phyloP scores from a whole-genome alignment of 2,797 vertebrate genomes.

The Macropus fuliginosus region DNA sequence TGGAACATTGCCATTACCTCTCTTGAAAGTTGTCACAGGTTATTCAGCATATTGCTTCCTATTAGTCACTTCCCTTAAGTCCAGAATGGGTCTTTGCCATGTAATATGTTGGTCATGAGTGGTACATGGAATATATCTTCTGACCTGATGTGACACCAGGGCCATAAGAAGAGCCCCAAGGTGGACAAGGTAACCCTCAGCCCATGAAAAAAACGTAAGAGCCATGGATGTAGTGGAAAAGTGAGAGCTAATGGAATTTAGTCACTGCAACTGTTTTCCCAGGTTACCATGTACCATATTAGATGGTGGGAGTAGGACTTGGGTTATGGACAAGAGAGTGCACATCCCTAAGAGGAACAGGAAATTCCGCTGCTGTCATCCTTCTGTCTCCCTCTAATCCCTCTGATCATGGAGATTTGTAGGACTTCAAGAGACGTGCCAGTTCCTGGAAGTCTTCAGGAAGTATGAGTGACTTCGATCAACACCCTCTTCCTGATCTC shows the following conservation, averaged over 20 bases:
- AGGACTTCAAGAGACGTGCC: neutral
- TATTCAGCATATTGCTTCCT: neutral
- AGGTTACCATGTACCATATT: neutral
- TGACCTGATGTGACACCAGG: neutral
- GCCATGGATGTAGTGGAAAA: neutral
- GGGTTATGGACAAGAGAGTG: neutral
- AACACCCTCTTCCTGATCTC: fast-evolving
- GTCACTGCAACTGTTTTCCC: neutral
- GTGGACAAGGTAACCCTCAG: neutral
- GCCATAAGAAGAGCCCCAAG: neutral
- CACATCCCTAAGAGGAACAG: fast-evolving
- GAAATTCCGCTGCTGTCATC: neutral
- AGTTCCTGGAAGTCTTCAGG: neutral
- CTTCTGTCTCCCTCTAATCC: neutral
- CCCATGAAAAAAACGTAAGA: neutral
- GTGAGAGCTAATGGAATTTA: neutral
- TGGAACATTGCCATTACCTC: neutral
- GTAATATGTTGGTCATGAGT: neutral
- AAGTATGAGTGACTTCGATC: neutral
- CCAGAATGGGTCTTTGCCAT: neutral
- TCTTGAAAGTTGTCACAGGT: neutral
- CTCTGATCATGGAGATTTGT: neutral
- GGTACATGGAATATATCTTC: neutral
- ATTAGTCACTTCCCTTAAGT: neutral
- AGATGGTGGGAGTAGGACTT: neutral